Evolutionary conservation across 2,888 invertebrate genomes (phyloP).

Genomic region (Amorpha juglandis): DNA sequence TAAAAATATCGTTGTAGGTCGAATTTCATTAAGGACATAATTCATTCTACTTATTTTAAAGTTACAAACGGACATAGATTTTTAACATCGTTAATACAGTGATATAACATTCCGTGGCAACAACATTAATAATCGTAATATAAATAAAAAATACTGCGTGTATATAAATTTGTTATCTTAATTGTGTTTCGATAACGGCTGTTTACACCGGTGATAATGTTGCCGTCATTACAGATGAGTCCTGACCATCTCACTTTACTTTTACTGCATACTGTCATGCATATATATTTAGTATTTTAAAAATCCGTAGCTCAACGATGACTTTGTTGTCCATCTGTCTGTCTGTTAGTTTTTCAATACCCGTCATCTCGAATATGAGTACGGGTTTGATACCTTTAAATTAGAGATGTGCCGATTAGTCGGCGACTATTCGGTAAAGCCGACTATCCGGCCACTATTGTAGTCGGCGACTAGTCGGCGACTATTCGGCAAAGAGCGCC

Average conservation of each 20-base stretch:
- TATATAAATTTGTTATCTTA: background rate
- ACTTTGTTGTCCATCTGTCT: no score
- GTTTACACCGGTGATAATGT: slow-evolving; percentile 23
- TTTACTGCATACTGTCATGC: background rate
- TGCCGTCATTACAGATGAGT: background rate
- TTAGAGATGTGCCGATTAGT: no score
- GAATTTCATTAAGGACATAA: background rate
- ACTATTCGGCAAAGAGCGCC: no score
- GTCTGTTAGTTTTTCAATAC: no score
- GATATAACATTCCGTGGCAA: background rate
- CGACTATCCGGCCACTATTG: no score
- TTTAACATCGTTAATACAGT: background rate
- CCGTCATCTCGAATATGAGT: no score
- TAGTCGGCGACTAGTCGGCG: no score
- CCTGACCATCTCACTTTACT: slow-evolving; percentile 13
- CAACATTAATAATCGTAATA: background rate
- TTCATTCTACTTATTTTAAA: background rate
- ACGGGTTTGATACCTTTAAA: no score
- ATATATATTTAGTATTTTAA: background rate
- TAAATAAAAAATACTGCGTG: background rate
- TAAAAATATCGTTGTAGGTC: no score
- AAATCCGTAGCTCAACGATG: no score
- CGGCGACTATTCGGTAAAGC: no score
- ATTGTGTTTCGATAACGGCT: slow-evolving; percentile 18
- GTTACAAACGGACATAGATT: background rate